Evolutionary conservation across 1,140 invertebrate species (phyloP).

Genomic region (Hypsibius dujardini): DNA sequence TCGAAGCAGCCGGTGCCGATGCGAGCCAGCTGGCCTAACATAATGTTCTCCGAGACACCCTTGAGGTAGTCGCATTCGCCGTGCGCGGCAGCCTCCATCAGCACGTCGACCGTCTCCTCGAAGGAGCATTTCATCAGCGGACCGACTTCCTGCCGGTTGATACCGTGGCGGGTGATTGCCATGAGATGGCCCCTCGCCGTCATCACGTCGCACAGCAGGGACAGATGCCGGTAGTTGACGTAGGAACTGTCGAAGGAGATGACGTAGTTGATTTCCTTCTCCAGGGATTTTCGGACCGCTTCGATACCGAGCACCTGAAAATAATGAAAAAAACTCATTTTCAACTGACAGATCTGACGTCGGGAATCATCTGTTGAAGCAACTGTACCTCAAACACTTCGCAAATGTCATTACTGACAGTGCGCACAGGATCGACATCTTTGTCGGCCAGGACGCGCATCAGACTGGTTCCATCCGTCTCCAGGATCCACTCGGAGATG

Average conservation of each 20-base stretch:
- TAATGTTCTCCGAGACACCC: constrained; percentile 98
- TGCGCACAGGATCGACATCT: constrained; percentile 87
- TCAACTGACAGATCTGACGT: constrained; percentile 13
- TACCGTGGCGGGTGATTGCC: constrained; percentile 99
- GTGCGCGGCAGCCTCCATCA: constrained; percentile 93
- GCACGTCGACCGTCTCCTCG: constrained; percentile 86
- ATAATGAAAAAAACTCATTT: constrained; percentile 18
- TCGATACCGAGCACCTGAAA: constrained; percentile 83
- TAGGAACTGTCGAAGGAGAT: constrained; percentile 98
- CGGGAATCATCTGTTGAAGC: background rate
- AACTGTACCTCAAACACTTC: constrained; percentile 74
- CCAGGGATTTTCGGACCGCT: constrained; percentile 94
- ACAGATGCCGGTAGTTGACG: constrained; percentile 98
- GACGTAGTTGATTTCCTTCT: constrained; percentile 99
- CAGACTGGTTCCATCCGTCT: constrained; percentile 95
- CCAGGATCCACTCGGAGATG: constrained; percentile 95
- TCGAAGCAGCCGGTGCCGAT: constrained; percentile 97
- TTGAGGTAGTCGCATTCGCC: constrained; percentile 94
- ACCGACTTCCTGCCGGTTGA: constrained; percentile 97
- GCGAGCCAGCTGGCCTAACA: constrained; percentile 88
- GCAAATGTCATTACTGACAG: constrained; percentile 97
- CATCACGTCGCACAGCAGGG: constrained; percentile 98
- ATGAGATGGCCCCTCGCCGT: constrained; percentile 99
- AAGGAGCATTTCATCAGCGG: constrained; percentile 95
- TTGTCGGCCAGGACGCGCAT: constrained; percentile 92